phyloP scores from a whole-genome alignment of 2,113 vertebrate genomes.

The Colaptes auratus region DNA sequence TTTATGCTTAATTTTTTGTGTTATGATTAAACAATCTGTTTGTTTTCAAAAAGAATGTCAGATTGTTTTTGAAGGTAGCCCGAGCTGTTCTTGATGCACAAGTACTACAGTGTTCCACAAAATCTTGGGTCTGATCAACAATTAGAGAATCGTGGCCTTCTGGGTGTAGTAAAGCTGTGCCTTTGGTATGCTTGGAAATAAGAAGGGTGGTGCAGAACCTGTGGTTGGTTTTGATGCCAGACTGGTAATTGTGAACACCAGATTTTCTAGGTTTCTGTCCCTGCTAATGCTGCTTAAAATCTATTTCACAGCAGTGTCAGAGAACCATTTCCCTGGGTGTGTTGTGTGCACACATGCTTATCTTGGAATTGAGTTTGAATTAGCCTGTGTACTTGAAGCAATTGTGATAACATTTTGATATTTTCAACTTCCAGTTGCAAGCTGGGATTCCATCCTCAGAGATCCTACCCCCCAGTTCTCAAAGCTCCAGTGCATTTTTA shows the following conservation, averaged over 20 bases:
- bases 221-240: neutral
- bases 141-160: neutral
- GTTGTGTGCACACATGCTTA: neutral
- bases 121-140: neutral
- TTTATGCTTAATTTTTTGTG: neutral
- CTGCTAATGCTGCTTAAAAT: neutral
- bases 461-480: conserved; percentile 18
- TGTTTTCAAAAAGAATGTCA: neutral
- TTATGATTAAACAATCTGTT: neutral
- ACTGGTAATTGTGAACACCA: neutral
- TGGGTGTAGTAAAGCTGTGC: neutral
- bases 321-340: neutral
- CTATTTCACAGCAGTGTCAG: neutral
- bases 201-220: neutral
- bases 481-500: neutral
- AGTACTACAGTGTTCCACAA: neutral
- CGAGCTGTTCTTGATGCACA: neutral
- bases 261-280: neutral
- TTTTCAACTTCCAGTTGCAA: conserved; percentile 52
- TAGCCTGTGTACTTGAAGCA: conserved; percentile 10
- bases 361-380: conserved; percentile 36
- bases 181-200: neutral
- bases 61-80: neutral
- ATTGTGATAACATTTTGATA: conserved; percentile 45
- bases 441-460: conserved; percentile 36